Evolutionary conservation across 2,113 vertebrate genomes (phyloP).

Genomic region (Hippocampus guttulatus): DNA sequence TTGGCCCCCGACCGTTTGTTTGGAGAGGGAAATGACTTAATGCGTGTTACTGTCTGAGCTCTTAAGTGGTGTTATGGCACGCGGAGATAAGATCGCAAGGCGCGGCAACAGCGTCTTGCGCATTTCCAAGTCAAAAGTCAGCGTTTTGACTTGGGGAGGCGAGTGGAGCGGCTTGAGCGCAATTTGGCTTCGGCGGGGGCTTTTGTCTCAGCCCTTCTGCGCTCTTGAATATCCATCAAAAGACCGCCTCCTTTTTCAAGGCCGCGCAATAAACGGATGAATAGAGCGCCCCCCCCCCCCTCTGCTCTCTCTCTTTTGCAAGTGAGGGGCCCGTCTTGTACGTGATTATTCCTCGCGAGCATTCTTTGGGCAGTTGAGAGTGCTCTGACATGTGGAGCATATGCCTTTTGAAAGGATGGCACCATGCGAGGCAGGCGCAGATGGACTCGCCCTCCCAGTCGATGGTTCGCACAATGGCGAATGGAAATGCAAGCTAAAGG

Average conservation of each 20-base stretch:
- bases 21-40: slow-evolving; percentile 71
- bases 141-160: slow-evolving; percentile 60
- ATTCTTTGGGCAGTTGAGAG: slow-evolving; percentile 71
- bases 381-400: slow-evolving; percentile 74
- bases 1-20: slow-evolving; percentile 51
- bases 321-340: slow-evolving; percentile 63
- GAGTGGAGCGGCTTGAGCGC: slow-evolving; percentile 68
- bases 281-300: slow-evolving; percentile 53
- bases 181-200: slow-evolving; percentile 63
- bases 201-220: slow-evolving; percentile 70
- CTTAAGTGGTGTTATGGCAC: slow-evolving; percentile 71
- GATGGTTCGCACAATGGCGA: slow-evolving; percentile 72
- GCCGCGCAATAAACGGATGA: slow-evolving; percentile 70
- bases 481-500: slow-evolving; percentile 79
- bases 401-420: slow-evolving; percentile 85
- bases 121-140: slow-evolving; percentile 66
- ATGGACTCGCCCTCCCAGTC: slow-evolving; percentile 79
- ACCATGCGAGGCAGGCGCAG: slow-evolving; percentile 81
- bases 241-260: slow-evolving; percentile 61
- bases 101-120: slow-evolving; percentile 52
- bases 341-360: slow-evolving; percentile 71
- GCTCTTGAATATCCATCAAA: slow-evolving; percentile 74
- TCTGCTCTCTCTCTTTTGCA: slow-evolving; percentile 34
- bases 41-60: slow-evolving; percentile 69
- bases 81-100: slow-evolving; percentile 62